phyloP scores from a whole-genome alignment of 2,888 invertebrate species.

The Cerceris rybyensis region DNA sequence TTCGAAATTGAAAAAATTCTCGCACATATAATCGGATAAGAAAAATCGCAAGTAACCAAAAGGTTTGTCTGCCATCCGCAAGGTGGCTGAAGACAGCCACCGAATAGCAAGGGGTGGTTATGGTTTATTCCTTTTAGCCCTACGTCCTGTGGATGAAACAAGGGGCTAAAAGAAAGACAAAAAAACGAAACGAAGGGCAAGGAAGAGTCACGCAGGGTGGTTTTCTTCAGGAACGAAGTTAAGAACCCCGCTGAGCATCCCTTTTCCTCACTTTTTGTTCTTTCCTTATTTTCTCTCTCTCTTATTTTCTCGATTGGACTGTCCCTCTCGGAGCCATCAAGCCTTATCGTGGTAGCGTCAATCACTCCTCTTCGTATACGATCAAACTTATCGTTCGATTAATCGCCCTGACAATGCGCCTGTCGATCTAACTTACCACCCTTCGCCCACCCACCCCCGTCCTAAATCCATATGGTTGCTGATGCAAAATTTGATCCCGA shows the following conservation, averaged over 20 bases:
- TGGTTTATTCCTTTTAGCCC: conserved; percentile 41
- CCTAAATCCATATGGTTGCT: conserved; percentile 59
- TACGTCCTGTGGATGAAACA: conserved; percentile 6
- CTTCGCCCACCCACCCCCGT: conserved; percentile 19
- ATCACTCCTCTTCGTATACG: conserved; percentile 68
- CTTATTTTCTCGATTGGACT: conserved; percentile 54
- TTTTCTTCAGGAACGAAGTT: conserved; percentile 52
- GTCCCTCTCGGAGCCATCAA: conserved; percentile 65
- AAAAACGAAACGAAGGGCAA: conserved; percentile 6
- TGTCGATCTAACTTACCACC: conserved; percentile 71
- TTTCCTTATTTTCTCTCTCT: conserved; percentile 45
- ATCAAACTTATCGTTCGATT: conserved; percentile 75
- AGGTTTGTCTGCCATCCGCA: neutral
- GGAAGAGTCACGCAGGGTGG: conserved; percentile 25
- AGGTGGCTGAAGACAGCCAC: conserved; percentile 26
- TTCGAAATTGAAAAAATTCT: too few species aligned
- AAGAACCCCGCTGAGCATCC: conserved; percentile 48
- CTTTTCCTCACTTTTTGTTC: conserved; percentile 52
- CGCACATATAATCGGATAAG: too few species aligned
- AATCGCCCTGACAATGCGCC: conserved; percentile 75
- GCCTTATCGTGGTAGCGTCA: conserved; percentile 74
- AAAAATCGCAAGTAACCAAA: neutral
- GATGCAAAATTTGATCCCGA: conserved; percentile 51
- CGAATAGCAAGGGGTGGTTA: conserved; percentile 32
- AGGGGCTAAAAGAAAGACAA: conserved; percentile 9